Conservation (phyloP, 2,113 vertebrate genomes). For the Rhinoderma darwinii region DNA sequence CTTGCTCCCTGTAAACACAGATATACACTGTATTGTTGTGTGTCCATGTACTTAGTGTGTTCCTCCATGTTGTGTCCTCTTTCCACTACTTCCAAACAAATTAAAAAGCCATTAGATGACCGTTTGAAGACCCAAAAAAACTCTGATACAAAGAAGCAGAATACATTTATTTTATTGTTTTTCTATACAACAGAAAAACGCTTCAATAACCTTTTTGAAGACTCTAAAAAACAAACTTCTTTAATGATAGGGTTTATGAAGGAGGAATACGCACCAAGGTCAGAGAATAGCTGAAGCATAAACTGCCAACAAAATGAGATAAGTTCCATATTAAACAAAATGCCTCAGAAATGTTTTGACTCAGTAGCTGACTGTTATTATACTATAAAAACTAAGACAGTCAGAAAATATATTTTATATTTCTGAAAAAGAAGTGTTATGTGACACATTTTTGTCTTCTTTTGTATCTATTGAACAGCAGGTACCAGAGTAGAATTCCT, state of each 20-base stretch:
- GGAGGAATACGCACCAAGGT: slow-evolving; percentile 11
- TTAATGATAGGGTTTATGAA: slow-evolving; percentile 26
- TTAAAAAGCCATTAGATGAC: neutral
- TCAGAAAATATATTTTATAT: neutral
- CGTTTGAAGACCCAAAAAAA: neutral
- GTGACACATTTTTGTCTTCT: neutral
- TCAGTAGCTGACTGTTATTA: slow-evolving; percentile 23
- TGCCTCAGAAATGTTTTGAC: neutral
- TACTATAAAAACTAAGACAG: neutral
- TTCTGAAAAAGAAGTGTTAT: neutral
- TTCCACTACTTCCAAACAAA: neutral
- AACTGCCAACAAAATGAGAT: slow-evolving; percentile 28
- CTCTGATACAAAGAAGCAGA: neutral
- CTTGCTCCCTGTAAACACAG: too few species aligned
- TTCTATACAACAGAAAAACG: neutral
- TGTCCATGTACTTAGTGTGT: neutral
- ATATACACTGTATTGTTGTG: neutral
- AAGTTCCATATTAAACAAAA: slow-evolving; percentile 3
- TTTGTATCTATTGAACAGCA: neutral
- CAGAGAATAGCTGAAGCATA: slow-evolving; percentile 35
- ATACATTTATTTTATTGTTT: neutral
- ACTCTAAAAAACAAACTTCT: slow-evolving; percentile 20
- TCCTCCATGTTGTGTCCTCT: neutral
- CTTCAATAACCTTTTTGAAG: neutral
- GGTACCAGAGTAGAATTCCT: neutral